These are phyloP conservation scores for Dinomys branickii DNA, from an alignment of 2,113 vertebrate genomes.

Conservation along the genomic window DNA sequence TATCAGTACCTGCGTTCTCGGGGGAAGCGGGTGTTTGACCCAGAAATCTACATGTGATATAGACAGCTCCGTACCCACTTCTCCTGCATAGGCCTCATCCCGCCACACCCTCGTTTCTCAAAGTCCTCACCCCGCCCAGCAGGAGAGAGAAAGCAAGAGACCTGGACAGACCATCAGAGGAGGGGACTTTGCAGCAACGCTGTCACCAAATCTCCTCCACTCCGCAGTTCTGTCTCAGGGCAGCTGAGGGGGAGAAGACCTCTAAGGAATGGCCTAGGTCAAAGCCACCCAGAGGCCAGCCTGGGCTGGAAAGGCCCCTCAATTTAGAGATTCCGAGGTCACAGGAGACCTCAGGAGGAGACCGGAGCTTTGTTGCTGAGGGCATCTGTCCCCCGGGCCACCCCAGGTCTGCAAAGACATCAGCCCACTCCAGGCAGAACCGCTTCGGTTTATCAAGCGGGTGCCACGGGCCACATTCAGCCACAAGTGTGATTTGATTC, in stretches of 20 bases:
- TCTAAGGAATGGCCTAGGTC: background rate
- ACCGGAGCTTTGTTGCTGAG: background rate
- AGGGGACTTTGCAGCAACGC: background rate
- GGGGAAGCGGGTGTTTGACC: background rate
- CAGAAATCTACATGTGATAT: background rate
- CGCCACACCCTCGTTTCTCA: background rate
- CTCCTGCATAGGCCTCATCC: background rate
- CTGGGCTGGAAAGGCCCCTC: background rate
- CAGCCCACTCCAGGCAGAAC: background rate
- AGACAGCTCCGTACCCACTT: background rate
- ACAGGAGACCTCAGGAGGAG: background rate
- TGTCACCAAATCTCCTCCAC: background rate
- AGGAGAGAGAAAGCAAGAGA: background rate
- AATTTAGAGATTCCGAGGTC: background rate
- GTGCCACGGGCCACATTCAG: background rate
- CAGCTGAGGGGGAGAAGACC: background rate
- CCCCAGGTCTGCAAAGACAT: background rate
- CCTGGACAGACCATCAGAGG: background rate
- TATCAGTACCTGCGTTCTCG: background rate
- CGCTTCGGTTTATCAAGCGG: fast-evolving
- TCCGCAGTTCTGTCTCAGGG: background rate
- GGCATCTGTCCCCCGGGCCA: fast-evolving
- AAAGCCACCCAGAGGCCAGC: background rate
- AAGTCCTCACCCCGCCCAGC: background rate
- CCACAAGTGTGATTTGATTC: background rate